Evolutionary conservation across 2,113 vertebrate species (phyloP).

Genomic region (Pan troglodytes): DNA sequence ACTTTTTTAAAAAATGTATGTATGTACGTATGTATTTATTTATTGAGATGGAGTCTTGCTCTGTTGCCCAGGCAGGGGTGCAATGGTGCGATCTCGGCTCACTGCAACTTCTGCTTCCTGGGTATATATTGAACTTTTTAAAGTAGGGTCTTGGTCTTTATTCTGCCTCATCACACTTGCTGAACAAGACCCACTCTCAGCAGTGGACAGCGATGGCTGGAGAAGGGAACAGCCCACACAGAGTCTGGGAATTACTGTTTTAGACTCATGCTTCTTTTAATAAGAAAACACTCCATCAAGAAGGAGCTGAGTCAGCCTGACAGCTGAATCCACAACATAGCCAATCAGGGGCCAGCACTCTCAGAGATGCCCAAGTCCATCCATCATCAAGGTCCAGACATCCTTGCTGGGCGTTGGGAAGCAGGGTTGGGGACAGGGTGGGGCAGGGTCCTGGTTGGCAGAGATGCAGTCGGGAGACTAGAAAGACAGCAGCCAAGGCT

Average conservation of each 20-base stretch:
- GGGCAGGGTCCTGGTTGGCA: neutral
- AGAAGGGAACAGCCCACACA: too few species aligned
- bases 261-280: neutral
- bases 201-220: accelerated
- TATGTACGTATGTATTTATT: too few species aligned
- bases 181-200: neutral
- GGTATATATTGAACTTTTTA: neutral
- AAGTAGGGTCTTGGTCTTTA: neutral
- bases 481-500: neutral
- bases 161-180: neutral
- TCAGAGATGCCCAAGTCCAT: neutral
- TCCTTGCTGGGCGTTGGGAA: neutral
- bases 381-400: neutral
- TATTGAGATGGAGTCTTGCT: too few species aligned
- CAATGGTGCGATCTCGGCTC: too few species aligned
- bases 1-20: too few species aligned
- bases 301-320: neutral
- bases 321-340: neutral
- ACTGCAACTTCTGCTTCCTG: too few species aligned
- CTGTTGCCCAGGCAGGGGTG: too few species aligned
- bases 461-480: neutral
- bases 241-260: neutral
- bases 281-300: neutral
- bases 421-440: neutral
- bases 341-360: neutral